phyloP scores from a whole-genome alignment of 2,113 vertebrate genomes.

The Semnopithecus entellus region DNA sequence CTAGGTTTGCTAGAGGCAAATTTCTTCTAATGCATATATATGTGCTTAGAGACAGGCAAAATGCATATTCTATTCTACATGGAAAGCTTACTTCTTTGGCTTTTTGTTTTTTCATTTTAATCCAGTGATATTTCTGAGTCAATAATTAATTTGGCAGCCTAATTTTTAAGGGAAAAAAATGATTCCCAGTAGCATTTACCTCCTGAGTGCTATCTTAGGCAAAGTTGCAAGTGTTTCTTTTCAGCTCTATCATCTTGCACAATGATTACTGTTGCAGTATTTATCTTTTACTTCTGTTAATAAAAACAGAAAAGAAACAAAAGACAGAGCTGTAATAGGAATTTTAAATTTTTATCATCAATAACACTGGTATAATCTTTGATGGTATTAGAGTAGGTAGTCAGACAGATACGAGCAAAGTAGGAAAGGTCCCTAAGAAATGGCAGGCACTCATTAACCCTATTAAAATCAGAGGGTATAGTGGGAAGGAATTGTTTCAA shows the following conservation, averaged over 20 bases:
- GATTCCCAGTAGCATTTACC: background rate
- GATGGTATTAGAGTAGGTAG: no score
- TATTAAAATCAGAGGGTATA: no score
- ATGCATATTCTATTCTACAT: background rate
- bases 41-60: background rate
- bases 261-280: slow-evolving; percentile 33
- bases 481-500: no score
- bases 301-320: slow-evolving; percentile 41
- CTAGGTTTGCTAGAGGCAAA: background rate
- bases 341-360: slow-evolving; percentile 17
- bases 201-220: slow-evolving; percentile 59
- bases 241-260: slow-evolving; percentile 9
- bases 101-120: background rate
- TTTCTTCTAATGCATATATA: background rate
- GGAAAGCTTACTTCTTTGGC: background rate
- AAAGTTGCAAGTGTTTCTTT: slow-evolving; percentile 32
- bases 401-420: no score
- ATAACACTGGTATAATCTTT: background rate
- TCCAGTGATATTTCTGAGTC: background rate
- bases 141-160: background rate
- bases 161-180: slow-evolving; percentile 21
- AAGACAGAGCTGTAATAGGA: slow-evolving; percentile 29
- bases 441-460: no score
- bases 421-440: no score
- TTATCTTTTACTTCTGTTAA: slow-evolving; percentile 47